Conservation (phyloP, 2,113 vertebrate species). For the Ranitomeya imitator region DNA sequence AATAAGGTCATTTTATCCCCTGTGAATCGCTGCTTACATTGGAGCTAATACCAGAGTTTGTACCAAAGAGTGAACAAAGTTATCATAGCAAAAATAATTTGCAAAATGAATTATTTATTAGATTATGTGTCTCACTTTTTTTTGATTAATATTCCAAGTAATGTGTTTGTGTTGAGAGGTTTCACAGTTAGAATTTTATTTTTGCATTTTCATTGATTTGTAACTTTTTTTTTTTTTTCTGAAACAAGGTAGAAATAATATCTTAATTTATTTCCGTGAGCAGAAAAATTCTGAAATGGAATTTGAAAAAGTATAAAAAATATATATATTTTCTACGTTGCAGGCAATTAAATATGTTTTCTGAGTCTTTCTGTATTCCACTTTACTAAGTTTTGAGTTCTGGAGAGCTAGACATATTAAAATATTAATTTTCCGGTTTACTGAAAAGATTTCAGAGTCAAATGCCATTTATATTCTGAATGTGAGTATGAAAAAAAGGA, state of each 20-base stretch:
- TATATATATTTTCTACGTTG: slow-evolving; percentile 70
- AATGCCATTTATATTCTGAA: slow-evolving; percentile 67
- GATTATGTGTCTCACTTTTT: slow-evolving; percentile 26
- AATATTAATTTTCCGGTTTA: slow-evolving; percentile 87
- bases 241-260: background rate
- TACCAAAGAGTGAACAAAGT: slow-evolving; percentile 26
- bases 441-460: slow-evolving; percentile 79
- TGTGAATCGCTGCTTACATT: slow-evolving; percentile 11
- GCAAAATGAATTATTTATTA: slow-evolving; percentile 53
- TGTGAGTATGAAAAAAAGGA: slow-evolving; percentile 68
- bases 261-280: background rate
- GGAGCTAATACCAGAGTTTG: slow-evolving; percentile 12
- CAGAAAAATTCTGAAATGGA: background rate
- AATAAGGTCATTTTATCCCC: slow-evolving; percentile 40
- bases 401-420: slow-evolving; percentile 74
- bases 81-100: slow-evolving; percentile 32
- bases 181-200: slow-evolving; percentile 8
- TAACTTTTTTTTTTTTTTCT: background rate
- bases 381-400: slow-evolving; percentile 70
- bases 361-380: slow-evolving; percentile 64
- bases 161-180: background rate
- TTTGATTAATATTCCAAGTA: slow-evolving; percentile 25
- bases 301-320: slow-evolving; percentile 49
- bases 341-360: slow-evolving; percentile 66
- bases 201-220: background rate